These are phyloP conservation scores for Mechanitis mazaeus DNA, from an alignment of 2,888 invertebrate genomes.

Conservation along the genomic window DNA sequence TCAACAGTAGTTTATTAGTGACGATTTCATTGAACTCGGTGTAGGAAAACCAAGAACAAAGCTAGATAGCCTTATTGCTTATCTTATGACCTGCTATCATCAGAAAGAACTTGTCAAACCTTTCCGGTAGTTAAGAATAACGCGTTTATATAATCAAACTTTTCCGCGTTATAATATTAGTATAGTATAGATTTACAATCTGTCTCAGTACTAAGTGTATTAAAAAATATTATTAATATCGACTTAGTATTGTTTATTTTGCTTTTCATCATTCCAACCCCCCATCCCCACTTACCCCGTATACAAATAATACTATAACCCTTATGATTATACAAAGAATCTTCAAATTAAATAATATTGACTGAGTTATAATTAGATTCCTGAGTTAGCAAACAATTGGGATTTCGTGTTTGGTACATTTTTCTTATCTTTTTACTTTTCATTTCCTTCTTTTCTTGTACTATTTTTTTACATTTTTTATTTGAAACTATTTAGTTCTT, in stretches of 20 bases:
- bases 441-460: not conserved
- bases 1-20: no score
- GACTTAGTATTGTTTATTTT: slow-evolving; percentile 1
- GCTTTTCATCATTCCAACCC: not conserved
- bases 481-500: not conserved
- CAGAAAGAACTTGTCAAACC: no score
- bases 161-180: no score
- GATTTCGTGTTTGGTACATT: slow-evolving; percentile 5
- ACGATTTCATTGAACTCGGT: no score
- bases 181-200: no score
- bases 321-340: slow-evolving; percentile 5
- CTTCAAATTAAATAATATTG: slow-evolving; percentile 44
- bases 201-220: no score
- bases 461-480: not conserved
- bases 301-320: not conserved
- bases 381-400: slow-evolving; percentile 22
- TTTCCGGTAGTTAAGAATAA: no score
- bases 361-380: slow-evolving; percentile 59
- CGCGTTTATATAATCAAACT: no score
- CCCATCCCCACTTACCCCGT: not conserved
- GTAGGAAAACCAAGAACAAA: no score
- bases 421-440: not conserved
- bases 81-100: no score
- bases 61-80: no score
- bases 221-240: no score